Evolutionary conservation across 1,140 invertebrate genomes (phyloP).

Genomic region (Helicoverpa zea): DNA sequence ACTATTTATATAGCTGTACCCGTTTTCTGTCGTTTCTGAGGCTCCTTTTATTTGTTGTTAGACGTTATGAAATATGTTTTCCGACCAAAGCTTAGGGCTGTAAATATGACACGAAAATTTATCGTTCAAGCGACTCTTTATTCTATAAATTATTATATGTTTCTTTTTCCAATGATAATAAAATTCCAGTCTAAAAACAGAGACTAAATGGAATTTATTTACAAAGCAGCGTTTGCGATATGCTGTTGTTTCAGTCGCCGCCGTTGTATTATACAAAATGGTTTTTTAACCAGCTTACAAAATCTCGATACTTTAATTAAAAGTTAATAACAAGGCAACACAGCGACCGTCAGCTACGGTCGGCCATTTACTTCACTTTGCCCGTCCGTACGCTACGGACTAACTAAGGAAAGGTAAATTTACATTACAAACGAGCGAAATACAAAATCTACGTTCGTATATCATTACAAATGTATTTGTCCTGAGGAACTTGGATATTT

Average conservation of each 20-base stretch:
- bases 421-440: slow-evolving; percentile 64
- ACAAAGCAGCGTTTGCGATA: background rate
- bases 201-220: background rate
- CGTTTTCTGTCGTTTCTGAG: background rate
- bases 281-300: slow-evolving; percentile 24
- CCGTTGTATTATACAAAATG: background rate
- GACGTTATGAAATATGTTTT: too few relatives aligned
- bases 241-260: background rate
- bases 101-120: background rate
- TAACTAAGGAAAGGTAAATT: slow-evolving; percentile 61
- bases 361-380: slow-evolving; percentile 43
- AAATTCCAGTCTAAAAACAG: background rate
- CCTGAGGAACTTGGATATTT: slow-evolving; percentile 48
- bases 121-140: background rate
- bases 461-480: slow-evolving; percentile 48
- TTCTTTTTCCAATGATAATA: too few relatives aligned
- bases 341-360: slow-evolving; percentile 3
- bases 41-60: background rate
- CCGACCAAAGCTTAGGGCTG: too few relatives aligned
- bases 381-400: slow-evolving; percentile 30
- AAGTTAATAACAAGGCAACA: slow-evolving; percentile 50
- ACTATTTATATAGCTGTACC: background rate
- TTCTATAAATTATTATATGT: background rate
- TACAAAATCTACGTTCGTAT: slow-evolving; percentile 53
- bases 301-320: slow-evolving; percentile 53